Base-by-base conservation (phyloP, 2,113 vertebrate genomes). In the Amphiprion percula region DNA sequence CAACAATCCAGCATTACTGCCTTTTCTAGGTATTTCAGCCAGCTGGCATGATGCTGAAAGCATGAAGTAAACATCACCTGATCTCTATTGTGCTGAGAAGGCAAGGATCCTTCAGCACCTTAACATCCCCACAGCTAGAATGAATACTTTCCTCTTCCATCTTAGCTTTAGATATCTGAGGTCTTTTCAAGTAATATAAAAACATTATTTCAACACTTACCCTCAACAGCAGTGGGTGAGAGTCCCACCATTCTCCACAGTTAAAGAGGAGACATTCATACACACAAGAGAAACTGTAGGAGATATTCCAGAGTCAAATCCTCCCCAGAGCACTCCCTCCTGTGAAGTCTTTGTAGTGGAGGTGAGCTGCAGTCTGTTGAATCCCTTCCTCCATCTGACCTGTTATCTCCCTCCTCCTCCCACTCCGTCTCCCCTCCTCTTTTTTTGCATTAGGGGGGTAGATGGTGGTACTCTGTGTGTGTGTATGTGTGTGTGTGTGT, bases 311-410 rank as follows among this genome's bases (percentile, higher is more conserved):
- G 41, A 53, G 59, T 74, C 73, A 69, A 37, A 77, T 68, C 66
- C 82, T 62, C 61, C 33, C 39, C 73, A 52, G 75, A 54, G 74
- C 62, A 41, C 65, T 75, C 55, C 4, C 63, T 60, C 68, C 54
- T 68, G 23, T 52, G 64, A 69, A 77, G 84, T 63, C 79, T 86
- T 86, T 85, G 78, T 78, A 41, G 41, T 24, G 62, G 69, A 88
- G 80, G 79, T 77, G 67, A 78, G 74, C 74, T 61, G 1, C 30
- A 72, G 71, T 76, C 79, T 70, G 83, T 74, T 83, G 77, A 78
- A 79, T 73, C 76, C 87, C 84, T 77, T 90, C 89, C 85, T 93
- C 91, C 87, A 79, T 88, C 87, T 83, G 90, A 90, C 90, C 82
- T 87, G 84, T 90, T 92, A 91, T 92, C 91, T 86, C 61, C 52